Evolutionary conservation across 1,140 invertebrate genomes (phyloP), one percentile per base, ranked within the genome.

Genomic region (Zophobas atratus): DNA sequence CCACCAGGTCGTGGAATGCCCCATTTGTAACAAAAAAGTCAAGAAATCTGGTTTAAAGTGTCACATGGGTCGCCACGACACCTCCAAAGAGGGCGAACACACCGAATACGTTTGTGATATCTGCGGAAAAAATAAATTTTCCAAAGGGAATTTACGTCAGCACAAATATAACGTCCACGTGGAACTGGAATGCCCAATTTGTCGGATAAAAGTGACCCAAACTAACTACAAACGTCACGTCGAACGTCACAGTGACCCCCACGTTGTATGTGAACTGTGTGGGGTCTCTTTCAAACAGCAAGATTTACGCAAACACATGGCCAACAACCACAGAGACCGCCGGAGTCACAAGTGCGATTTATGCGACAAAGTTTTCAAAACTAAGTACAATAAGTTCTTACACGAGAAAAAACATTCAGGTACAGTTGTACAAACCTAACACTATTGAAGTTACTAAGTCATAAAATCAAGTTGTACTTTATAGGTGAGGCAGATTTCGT

Each of bases 321-420:
- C 35, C 32, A 8, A 60, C 33, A 33, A 6, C 4, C 57, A 60
- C 57, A 60, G 35, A 6, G 38, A 60, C 34, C 8, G 4, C 3
- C 2, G 20, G 20, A 20, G 38, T 1, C 38, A 60, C 38, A 60
- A 60, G 57, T 60, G 57, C 57, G 57, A 60, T 1, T 36, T 6
- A 4, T 60, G 57, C 57, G 38, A 60, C 38, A 38, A 38, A 34
- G 38, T 41, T 6, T 60, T 60, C 33, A 60, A 60, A 34, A 38
- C 2, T 2, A 20, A 20, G 38, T 8, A 2, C 5, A 3, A 41
- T 6, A 6, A 33, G 4, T 6, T 33, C 38, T 5, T 6, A 6
- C 57, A 60, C 38, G n/a, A 60, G 57, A 60, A 60, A 20, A 60
- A 36, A 20, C 57, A 60, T 20, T 20, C 20, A 2, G 49, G 38